Evolutionary conservation across 2,113 vertebrate genomes (phyloP), one percentile per base, ranked within the genome.

Genomic region (Chaenocephalus aceratus): DNA sequence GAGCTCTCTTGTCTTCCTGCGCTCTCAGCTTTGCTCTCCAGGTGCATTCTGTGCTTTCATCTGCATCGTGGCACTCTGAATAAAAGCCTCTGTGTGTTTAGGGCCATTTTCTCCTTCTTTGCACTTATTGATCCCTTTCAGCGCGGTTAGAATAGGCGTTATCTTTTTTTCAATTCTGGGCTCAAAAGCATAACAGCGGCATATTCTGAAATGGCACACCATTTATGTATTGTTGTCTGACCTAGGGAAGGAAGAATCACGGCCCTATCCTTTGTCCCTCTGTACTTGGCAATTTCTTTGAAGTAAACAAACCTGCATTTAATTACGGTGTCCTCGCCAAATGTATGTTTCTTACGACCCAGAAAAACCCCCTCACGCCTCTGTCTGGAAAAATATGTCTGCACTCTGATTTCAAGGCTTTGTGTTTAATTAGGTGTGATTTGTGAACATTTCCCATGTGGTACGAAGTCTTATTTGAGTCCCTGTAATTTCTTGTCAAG

Each of bases 371-470:
- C 23, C 9, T 60, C 26, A 36, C 5, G 51, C 41, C 30, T 69
- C 44, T 12, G 30, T 71, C 61, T 66, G 64, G 23, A 84, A 85
- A 85, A 77, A 64, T 59, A 61, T 78, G 65, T 77, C 72, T 83
- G 63, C 62, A n/a, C 77, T 85, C 58, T 79, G 61, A 79, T 84
- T 88, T 88, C 67, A 84, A 45, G 66, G 85, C 79, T 79, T 87
- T 80, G 46, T 88, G 80, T 88, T 91, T 90, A 88, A 90, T 88
- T 81, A 88, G 86, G 65, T 88, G 82, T 87, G 79, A 89, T 89
- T 87, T 90, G 83, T 89, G 78, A 85, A 82, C 74, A 84, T 83
- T 86, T 83, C 75, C 81, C 26, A 67, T 81, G 65, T 83, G 81
- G 72, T 57, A 73, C 68, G 58, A 83, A 83, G 81, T 84, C 63